Percentiles rank a stretch among this genome's conserved stretches.
phyloP scores from a whole-genome alignment of 2,888 invertebrate genomes.

The Metalampra italica region DNA sequence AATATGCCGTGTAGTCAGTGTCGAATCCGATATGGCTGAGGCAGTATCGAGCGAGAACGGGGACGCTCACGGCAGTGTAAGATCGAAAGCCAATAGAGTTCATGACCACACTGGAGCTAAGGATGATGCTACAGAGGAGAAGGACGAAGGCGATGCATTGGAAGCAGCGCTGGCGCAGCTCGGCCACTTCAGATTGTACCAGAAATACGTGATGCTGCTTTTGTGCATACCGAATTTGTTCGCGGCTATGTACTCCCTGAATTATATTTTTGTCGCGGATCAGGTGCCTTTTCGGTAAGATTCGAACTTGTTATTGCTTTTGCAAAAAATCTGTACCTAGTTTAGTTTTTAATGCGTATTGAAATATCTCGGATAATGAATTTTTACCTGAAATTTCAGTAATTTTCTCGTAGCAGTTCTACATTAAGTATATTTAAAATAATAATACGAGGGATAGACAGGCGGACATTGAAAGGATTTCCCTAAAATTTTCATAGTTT shows the following conservation, averaged over 20 bases:
- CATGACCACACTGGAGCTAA: background rate
- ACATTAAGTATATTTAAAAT: no score
- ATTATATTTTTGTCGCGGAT: slow-evolving; percentile 78
- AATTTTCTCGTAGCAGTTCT: no score
- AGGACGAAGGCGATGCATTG: slow-evolving; percentile 31
- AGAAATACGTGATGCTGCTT: slow-evolving; percentile 51
- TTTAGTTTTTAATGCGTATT: no score
- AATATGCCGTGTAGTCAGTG: background rate
- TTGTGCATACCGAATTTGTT: slow-evolving; percentile 70
- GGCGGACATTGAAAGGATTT: no score
- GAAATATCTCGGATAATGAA: no score
- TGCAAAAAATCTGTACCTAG: background rate
- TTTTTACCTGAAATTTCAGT: no score
- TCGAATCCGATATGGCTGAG: background rate
- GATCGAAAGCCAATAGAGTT: background rate
- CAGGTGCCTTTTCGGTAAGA: slow-evolving; percentile 75
- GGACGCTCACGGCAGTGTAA: background rate
- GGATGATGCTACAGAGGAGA: background rate
- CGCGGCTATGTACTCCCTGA: slow-evolving; percentile 72
- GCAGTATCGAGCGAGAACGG: background rate
- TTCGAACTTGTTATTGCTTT: background rate
- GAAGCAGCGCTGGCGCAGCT: slow-evolving; percentile 55
- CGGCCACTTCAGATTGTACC: slow-evolving; percentile 65
- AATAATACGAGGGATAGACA: no score
- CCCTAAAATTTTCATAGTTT: no score